A percentile compares a stretch with the other conserved stretches of the same genome.
phyloP scores from a whole-genome alignment of 2,797 vertebrate genomes.

The Gambusia yucatana region DNA sequence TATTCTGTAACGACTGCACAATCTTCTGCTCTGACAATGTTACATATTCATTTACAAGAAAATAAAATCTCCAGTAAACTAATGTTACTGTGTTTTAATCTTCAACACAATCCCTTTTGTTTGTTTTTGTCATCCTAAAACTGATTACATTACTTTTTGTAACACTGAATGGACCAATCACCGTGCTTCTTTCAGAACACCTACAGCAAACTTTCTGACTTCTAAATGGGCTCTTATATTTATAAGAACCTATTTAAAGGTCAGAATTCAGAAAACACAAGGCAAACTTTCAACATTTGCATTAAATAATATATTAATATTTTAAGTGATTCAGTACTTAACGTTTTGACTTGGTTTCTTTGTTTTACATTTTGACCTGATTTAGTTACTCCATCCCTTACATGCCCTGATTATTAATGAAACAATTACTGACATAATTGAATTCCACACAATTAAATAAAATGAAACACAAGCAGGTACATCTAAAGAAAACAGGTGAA shows the following conservation, averaged over 20 bases:
- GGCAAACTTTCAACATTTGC: slow-evolving; percentile 47
- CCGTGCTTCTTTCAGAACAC: slow-evolving; percentile 69
- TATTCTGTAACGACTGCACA: slow-evolving; percentile 57
- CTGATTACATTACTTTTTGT: slow-evolving; percentile 68
- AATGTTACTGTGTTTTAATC: slow-evolving; percentile 62
- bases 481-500: slow-evolving; percentile 39
- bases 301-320: slow-evolving; percentile 80
- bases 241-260: slow-evolving; percentile 63
- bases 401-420: slow-evolving; percentile 69
- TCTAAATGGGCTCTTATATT: too few species aligned
- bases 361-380: slow-evolving; percentile 57
- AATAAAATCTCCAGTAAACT: slow-evolving; percentile 73
- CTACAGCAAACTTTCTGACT: slow-evolving; percentile 43
- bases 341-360: slow-evolving; percentile 46
- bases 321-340: slow-evolving; percentile 67
- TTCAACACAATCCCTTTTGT: slow-evolving; percentile 66
- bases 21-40: slow-evolving; percentile 47
- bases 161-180: slow-evolving; percentile 67
- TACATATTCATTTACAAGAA: slow-evolving; percentile 70
- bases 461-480: slow-evolving; percentile 62
- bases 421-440: slow-evolving; percentile 55
- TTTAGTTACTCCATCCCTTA: slow-evolving; percentile 42
- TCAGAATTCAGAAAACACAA: slow-evolving; percentile 53
- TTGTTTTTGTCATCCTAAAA: slow-evolving; percentile 65
- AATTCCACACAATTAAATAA: slow-evolving; percentile 69